Conservation (phyloP, 2,113 vertebrate species). For the Carettochelys insculpta region DNA sequence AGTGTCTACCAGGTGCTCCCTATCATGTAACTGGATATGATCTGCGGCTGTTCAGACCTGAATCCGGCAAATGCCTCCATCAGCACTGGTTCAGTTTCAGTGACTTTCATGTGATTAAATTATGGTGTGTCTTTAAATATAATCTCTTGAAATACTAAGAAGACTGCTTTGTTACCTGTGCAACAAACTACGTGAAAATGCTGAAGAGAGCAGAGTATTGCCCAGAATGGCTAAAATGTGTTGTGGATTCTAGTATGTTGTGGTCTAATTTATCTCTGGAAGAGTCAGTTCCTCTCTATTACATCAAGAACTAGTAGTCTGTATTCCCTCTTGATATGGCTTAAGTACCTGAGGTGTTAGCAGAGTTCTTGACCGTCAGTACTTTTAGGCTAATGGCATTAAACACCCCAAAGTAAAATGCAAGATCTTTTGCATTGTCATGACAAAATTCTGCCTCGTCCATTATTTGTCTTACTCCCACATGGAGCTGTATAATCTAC, state of each 20-base stretch:
- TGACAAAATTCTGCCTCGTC: neutral
- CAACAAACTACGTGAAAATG: neutral
- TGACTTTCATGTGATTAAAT: neutral
- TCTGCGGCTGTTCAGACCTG: neutral
- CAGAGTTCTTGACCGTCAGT: neutral
- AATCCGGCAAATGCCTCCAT: neutral
- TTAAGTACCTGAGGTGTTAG: neutral
- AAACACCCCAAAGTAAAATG: neutral
- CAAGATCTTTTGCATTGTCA: neutral
- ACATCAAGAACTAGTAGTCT: neutral
- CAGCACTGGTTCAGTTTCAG: neutral
- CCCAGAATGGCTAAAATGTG: rapidly evolving
- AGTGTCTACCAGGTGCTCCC: neutral
- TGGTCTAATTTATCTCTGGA: neutral
- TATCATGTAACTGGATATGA: neutral
- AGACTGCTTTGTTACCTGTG: neutral
- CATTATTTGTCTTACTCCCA: neutral
- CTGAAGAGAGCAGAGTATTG: neutral
- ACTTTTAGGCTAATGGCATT: neutral
- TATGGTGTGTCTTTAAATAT: neutral
- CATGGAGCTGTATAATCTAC: neutral
- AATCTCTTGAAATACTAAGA: neutral
- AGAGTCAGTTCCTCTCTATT: neutral
- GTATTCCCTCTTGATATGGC: neutral
- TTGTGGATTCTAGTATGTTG: rapidly evolving